Conservation (phyloP, 2,113 vertebrate species). For the Elachura formosa region DNA sequence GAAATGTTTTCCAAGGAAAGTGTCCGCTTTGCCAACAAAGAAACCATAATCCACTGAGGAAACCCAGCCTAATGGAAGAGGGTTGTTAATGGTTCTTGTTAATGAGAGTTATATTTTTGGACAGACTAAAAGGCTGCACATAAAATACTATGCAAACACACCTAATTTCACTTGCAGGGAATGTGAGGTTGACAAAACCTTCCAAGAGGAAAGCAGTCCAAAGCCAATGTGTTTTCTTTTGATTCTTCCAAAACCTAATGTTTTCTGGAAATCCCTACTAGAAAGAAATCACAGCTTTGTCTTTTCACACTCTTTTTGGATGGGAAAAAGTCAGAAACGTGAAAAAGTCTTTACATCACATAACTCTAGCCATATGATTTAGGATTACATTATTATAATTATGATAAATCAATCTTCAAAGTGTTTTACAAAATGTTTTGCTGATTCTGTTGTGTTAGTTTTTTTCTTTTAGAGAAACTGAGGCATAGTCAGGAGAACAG, state of each 20-base stretch:
- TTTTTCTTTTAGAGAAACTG: background rate
- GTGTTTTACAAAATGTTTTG: background rate
- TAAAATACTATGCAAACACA: background rate
- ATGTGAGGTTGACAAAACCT: background rate
- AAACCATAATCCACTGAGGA: background rate
- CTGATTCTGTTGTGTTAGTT: background rate
- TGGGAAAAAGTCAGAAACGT: background rate
- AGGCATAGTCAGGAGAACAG: background rate
- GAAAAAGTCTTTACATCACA: background rate
- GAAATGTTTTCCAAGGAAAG: background rate
- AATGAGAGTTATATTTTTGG: background rate
- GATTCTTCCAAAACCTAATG: background rate
- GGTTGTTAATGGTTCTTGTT: background rate
- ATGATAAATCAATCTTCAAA: background rate
- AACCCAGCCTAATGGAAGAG: background rate
- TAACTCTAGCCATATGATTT: background rate
- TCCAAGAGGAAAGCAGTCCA: background rate
- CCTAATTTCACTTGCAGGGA: background rate
- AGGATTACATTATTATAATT: background rate
- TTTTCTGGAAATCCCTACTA: background rate
- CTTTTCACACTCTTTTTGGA: background rate
- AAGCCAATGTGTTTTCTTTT: background rate
- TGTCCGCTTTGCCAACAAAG: background rate
- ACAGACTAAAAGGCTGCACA: background rate
- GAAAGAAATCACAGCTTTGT: constrained; percentile 5